Percentiles rank a stretch among this genome's conserved stretches.
Conservation (phyloP, 2,797 vertebrate genomes). For the Clarias pachynema region DNA sequence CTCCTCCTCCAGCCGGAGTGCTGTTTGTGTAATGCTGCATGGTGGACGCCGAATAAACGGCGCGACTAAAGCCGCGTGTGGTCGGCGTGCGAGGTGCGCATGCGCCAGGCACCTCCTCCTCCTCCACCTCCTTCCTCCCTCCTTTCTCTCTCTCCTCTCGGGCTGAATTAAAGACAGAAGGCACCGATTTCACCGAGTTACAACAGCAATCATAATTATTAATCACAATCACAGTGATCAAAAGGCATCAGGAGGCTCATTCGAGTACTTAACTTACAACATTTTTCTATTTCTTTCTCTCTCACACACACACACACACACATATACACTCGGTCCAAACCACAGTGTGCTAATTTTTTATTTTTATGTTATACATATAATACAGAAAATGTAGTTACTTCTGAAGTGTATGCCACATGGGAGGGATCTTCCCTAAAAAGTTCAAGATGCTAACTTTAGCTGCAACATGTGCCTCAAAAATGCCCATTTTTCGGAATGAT, state of each 20-base stretch:
- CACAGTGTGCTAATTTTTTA: no score
- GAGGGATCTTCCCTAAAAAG: no score
- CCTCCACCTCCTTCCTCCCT: no score
- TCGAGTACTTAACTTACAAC: neutral
- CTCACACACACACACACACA: neutral
- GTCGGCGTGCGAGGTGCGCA: conserved; percentile 61
- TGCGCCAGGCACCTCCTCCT: conserved; percentile 67
- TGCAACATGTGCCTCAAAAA: no score
- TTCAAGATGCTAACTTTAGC: no score
- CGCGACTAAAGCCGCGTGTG: conserved; percentile 69
- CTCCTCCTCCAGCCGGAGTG: neutral
- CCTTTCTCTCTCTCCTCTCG: neutral
- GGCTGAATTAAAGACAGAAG: conserved; percentile 40
- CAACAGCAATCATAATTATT: neutral
- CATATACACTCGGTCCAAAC: no score
- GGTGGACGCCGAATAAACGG: conserved; percentile 62
- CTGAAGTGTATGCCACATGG: no score
- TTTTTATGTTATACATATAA: no score
- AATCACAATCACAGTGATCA: neutral
- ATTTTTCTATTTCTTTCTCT: neutral
- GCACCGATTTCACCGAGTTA: conserved; percentile 27
- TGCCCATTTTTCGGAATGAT: no score
- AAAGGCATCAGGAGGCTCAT: neutral
- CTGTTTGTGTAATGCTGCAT: conserved; percentile 68
- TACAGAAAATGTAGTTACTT: no score